Evolutionary conservation across 2,113 vertebrate species (phyloP).

Genomic region (Nothocercus julius): DNA sequence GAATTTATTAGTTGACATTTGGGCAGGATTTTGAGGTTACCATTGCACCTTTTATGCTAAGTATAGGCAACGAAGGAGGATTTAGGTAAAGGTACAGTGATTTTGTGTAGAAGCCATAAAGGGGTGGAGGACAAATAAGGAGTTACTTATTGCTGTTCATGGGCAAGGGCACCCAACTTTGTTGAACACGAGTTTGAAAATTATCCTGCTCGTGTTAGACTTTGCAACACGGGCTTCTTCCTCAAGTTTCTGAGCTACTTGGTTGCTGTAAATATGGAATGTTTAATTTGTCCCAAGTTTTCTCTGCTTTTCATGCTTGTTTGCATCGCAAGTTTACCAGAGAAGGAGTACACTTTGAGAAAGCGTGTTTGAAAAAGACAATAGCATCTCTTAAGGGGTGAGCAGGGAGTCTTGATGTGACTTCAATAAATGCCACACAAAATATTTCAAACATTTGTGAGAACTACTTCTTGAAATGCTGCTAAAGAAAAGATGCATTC

Average conservation of each 20-base stretch:
- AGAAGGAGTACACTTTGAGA: not conserved
- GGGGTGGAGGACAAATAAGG: not conserved
- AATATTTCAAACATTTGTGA: constrained; percentile 57
- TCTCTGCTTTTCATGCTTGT: not conserved
- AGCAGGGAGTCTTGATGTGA: constrained; percentile 17
- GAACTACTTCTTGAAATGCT: constrained; percentile 21
- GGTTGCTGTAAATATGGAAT: not conserved
- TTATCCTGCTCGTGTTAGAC: not conserved
- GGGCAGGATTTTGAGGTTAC: not conserved
- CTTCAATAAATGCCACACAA: constrained; percentile 3
- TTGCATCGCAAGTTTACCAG: not conserved
- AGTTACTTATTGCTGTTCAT: not conserved
- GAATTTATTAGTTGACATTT: not conserved
- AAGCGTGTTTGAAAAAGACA: not conserved
- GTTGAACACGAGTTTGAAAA: not conserved
- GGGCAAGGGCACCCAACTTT: not conserved
- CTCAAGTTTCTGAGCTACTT: not conserved
- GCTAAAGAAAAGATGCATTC: constrained; percentile 48
- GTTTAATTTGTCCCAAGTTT: not conserved
- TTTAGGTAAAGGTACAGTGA: not conserved
- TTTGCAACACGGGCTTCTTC: not conserved
- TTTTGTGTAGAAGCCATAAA: not conserved
- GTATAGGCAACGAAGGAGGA: not conserved
- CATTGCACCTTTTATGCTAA: not conserved
- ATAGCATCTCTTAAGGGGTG: constrained; percentile 31